Evolutionary conservation across 1,140 invertebrate genomes (phyloP), one percentile per base, ranked within the genome.

Genomic region (Musca vetustissima): DNA sequence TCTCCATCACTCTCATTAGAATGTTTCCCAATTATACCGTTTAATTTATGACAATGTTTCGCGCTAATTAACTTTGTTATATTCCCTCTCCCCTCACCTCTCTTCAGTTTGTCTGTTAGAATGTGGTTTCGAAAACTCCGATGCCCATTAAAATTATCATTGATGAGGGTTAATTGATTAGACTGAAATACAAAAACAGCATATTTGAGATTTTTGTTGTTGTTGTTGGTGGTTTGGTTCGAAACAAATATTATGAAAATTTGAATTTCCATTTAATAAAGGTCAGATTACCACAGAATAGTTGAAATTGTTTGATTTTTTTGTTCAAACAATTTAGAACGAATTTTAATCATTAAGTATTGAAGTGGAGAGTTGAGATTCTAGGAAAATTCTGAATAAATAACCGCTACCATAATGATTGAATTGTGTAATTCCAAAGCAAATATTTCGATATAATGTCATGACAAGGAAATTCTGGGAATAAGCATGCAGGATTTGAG

Each of bases 21-120:
- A 24, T 14, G 21, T 55, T 55, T n/a, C n/a, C 14, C 19, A 24
- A 55, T 28, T 28, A 28, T 28, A 4, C 28, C 28, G 8, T 28
- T 28, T 28, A 55, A 55, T 55, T 55, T 55, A 55, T 55, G 52
- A 55, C 24, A 21, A 55, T 55, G 52, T 55, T 55, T 55, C 52
- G 52, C 52, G 52, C 15, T 55, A 55, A 55, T 55, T 55, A 55
- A 55, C 21, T 6, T 55, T 24, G 52, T 55, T 24, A 8, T 28
- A 28, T 28, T 28, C 28, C 28, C 28, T 4, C 28, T 28, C 28
- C 8, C 28, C 8, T 4, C 28, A 8, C 8, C 28, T 28, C 28
- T 8, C 28, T 28, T 3, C 3, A 28, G 8, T 4, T 28, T 4
- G 3, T 22, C 24, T 24, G 24, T 25, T 24, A n/a, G 17, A 1